Evolutionary conservation across 1,140 invertebrate species (phyloP).

Genomic region (Drosophila bocqueti): DNA sequence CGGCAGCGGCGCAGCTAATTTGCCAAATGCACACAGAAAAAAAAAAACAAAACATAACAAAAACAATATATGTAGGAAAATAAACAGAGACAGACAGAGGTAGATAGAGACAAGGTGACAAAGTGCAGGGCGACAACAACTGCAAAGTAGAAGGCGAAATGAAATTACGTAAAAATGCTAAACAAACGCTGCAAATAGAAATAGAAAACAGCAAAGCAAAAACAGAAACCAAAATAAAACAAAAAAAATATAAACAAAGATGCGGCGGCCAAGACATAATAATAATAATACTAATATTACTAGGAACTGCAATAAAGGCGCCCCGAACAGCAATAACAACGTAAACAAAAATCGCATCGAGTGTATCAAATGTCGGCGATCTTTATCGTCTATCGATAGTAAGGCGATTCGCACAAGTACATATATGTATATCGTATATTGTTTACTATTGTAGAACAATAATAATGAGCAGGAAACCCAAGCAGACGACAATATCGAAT

Average conservation of each 20-base stretch:
- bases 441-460: neutral
- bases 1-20: conserved; percentile 41
- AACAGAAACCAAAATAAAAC: conserved; percentile 9
- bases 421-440: neutral
- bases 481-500: neutral
- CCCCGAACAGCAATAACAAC: conserved; percentile 25
- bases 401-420: neutral
- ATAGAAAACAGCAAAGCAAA: conserved; percentile 14
- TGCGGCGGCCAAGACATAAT: conserved; percentile 20
- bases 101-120: conserved; percentile 23
- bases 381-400: conserved; percentile 20
- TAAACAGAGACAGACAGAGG: neutral
- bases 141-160: conserved; percentile 45
- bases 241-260: conserved; percentile 44
- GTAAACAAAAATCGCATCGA: conserved; percentile 25
- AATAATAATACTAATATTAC: conserved; percentile 34
- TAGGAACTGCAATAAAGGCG: conserved; percentile 10
- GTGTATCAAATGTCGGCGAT: conserved; percentile 26
- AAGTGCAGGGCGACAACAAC: conserved; percentile 56
- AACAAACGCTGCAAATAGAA: conserved; percentile 42
- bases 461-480: conserved; percentile 11
- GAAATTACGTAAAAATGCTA: conserved; percentile 67
- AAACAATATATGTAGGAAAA: conserved; percentile 1
- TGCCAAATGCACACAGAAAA: conserved; percentile 56
- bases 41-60: neutral